Percentiles rank a stretch among this genome's conserved stretches.
These are phyloP conservation scores for Onychostoma macrolepis DNA, from an alignment of 2,113 vertebrate species.

Conservation along the genomic window DNA sequence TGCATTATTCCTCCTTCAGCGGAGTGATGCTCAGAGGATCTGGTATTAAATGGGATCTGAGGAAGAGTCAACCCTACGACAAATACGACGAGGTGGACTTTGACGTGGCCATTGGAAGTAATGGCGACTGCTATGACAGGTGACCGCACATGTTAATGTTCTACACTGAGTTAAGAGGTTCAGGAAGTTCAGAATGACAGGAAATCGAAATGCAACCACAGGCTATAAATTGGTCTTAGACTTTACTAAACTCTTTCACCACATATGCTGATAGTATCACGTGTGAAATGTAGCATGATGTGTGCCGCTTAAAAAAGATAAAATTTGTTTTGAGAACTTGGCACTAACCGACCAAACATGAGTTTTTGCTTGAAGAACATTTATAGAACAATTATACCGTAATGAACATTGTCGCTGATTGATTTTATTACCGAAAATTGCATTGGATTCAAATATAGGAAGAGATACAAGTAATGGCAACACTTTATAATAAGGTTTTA, in stretches of 20 bases:
- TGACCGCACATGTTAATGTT: slow-evolving; percentile 48
- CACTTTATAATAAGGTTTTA: too few species aligned
- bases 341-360: neutral
- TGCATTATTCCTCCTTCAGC: slow-evolving; percentile 61
- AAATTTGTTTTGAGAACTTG: neutral
- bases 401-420: neutral
- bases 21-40: slow-evolving; percentile 96
- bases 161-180: neutral
- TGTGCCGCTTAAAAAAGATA: neutral
- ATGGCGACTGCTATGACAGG: slow-evolving; percentile 94
- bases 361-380: neutral
- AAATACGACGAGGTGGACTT: slow-evolving; percentile 93
- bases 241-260: neutral
- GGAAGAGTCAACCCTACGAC: slow-evolving; percentile 93
- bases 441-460: neutral
- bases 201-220: slow-evolving; percentile 4
- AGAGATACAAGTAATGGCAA: neutral
- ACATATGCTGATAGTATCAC: neutral
- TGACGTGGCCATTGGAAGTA: slow-evolving; percentile 88
- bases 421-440: neutral
- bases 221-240: neutral
- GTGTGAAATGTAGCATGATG: neutral
- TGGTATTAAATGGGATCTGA: slow-evolving; percentile 93
- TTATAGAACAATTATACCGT: neutral
- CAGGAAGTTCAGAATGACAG: slow-evolving; percentile 17